Conservation (phyloP, 1,140 invertebrate species). For the Calephelis virginiensis region DNA sequence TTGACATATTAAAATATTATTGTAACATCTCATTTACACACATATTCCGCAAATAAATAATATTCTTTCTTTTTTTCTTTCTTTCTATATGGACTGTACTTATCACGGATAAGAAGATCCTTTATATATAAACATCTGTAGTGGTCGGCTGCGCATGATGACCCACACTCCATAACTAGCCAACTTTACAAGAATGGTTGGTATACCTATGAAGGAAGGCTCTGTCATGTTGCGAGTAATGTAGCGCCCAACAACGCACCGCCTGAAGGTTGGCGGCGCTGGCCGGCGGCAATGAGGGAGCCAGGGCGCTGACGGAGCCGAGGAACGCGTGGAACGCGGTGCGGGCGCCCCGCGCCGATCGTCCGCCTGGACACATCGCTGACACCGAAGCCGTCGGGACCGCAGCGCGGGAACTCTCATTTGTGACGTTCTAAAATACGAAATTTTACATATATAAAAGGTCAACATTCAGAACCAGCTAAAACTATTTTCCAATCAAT, state of each 20-base stretch:
- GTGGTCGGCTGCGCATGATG: background rate
- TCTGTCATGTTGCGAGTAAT: conserved; percentile 93
- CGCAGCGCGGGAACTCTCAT: conserved; percentile 31
- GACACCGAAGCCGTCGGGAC: conserved; percentile 44
- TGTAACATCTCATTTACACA: no score
- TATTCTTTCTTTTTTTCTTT: no score
- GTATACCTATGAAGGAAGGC: conserved; percentile 92
- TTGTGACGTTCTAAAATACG: conserved; percentile 28
- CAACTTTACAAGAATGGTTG: conserved; percentile 5
- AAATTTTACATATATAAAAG: background rate
- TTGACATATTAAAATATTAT: no score
- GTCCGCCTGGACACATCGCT: conserved; percentile 57
- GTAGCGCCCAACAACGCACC: conserved; percentile 94
- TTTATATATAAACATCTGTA: no score
- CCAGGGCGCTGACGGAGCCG: conserved; percentile 95
- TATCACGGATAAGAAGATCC: no score
- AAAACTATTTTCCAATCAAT: no score
- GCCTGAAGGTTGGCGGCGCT: conserved; percentile 94
- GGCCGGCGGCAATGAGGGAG: conserved; percentile 92
- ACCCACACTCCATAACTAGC: background rate
- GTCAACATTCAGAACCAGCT: no score
- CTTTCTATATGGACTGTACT: no score
- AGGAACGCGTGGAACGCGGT: conserved; percentile 92
- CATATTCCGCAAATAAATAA: no score
- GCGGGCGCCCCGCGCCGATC: conserved; percentile 78